Percentiles rank a stretch among this genome's conserved stretches.
Conservation (phyloP, 2,113 vertebrate species). For the Mormyrus lacerda region DNA sequence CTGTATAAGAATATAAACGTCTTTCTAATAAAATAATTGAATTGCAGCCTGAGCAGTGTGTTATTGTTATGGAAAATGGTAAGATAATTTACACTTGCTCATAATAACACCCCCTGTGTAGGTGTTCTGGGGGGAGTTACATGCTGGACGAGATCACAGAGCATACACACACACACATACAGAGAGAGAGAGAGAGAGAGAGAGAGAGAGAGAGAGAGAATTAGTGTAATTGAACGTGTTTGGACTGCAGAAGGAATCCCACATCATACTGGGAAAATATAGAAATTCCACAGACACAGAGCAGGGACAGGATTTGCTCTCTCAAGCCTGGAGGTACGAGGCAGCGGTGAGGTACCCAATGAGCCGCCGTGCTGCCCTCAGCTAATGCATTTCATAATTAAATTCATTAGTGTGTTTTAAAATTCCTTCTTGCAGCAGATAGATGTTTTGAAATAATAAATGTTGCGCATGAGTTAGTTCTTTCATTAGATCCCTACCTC, state of each 20-base stretch:
- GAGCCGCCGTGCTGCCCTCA: background rate
- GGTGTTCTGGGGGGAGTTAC: background rate
- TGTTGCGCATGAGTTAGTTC: conserved; percentile 39
- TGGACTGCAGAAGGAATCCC: background rate
- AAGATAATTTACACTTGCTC: background rate
- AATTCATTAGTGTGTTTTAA: conserved; percentile 2
- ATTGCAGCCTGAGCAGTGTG: background rate
- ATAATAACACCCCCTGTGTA: background rate
- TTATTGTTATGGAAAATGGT: background rate
- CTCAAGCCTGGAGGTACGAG: background rate
- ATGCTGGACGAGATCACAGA: background rate
- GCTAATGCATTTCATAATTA: background rate
- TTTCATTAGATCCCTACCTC: background rate
- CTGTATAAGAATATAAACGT: background rate
- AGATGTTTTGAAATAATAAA: conserved; percentile 61
- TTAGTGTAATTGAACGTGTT: background rate
- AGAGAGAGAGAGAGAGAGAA: background rate
- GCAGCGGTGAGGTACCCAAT: background rate
- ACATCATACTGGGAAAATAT: background rate
- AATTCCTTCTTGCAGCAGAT: conserved; percentile 44
- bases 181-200: no score
- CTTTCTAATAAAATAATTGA: background rate
- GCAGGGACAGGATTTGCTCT: background rate
- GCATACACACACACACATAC: background rate
- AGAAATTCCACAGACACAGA: background rate